phyloP scores from a whole-genome alignment of 2,888 invertebrate genomes.

The Nomada goodeniana region DNA sequence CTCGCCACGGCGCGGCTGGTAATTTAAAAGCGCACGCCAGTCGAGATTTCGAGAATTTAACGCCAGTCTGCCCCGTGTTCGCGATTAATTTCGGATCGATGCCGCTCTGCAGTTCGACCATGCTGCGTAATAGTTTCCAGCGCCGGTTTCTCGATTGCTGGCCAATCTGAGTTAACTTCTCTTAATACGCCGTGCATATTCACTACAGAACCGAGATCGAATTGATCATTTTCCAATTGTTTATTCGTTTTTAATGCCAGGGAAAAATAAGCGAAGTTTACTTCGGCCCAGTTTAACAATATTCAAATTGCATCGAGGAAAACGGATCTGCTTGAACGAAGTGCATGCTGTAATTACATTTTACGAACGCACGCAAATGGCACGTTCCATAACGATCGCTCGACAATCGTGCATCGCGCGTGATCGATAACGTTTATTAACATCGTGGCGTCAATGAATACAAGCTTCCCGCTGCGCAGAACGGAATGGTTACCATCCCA shows the following conservation, averaged over 20 bases:
- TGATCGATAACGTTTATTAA: conserved; percentile 5
- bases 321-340: too few relatives aligned
- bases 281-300: too few relatives aligned
- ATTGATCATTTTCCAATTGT: too few relatives aligned
- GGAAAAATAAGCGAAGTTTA: too few relatives aligned
- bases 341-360: too few relatives aligned
- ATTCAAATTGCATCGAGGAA: too few relatives aligned
- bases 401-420: background rate
- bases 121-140: conserved; percentile 10
- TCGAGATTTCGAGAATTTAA: conserved; percentile 56
- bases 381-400: background rate
- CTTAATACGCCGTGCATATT: too few relatives aligned
- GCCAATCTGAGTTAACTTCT: background rate
- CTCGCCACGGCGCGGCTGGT: conserved; percentile 10
- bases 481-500: too few relatives aligned
- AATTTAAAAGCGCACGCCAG: conserved; percentile 60
- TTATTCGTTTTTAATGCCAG: too few relatives aligned
- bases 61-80: conserved; percentile 11
- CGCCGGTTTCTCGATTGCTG: conserved; percentile 2
- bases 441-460: background rate
- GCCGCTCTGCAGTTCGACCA: conserved; percentile 7
- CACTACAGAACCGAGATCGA: too few relatives aligned
- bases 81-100: conserved; percentile 51
- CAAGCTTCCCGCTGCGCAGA: too few relatives aligned
- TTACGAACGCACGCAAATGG: background rate